Evolutionary conservation across 2,797 vertebrate species (phyloP).

Genomic region (Sphenopsis melanotis): DNA sequence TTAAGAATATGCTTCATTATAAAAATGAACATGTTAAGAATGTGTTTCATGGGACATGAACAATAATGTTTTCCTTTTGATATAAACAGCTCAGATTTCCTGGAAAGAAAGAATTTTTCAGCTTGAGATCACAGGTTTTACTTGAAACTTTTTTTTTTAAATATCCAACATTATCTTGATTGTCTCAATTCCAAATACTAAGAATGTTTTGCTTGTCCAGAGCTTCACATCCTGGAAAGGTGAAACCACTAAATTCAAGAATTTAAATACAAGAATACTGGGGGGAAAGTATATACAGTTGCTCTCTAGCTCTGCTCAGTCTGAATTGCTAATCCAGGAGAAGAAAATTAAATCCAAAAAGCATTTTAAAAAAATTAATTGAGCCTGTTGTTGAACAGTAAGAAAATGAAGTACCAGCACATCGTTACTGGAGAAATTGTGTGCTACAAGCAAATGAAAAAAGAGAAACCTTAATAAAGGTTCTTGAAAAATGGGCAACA

Average conservation of each 20-base stretch:
- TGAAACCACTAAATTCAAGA: neutral
- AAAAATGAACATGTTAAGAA: neutral
- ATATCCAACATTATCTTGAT: neutral
- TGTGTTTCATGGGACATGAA: neutral
- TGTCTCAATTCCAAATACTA: neutral
- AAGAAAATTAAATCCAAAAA: conserved; percentile 30
- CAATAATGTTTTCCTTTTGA: neutral
- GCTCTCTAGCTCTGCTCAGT: neutral
- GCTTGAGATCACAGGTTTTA: neutral
- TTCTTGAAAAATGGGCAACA: conserved; percentile 22
- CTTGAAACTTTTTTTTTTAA: neutral
- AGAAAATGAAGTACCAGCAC: conserved; percentile 22
- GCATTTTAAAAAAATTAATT: neutral
- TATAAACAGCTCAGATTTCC: neutral
- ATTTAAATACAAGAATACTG: neutral
- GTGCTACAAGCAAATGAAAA: conserved; percentile 31
- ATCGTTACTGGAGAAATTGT: neutral
- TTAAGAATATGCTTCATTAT: neutral
- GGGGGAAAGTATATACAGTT: neutral
- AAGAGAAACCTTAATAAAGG: conserved; percentile 23
- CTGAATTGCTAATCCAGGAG: neutral
- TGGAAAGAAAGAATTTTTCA: neutral
- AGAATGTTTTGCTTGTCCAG: neutral
- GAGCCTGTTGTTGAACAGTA: neutral
- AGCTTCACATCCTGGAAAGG: neutral